Conservation (phyloP, 2,888 invertebrate genomes). For the Podotricha telesiphe region DNA sequence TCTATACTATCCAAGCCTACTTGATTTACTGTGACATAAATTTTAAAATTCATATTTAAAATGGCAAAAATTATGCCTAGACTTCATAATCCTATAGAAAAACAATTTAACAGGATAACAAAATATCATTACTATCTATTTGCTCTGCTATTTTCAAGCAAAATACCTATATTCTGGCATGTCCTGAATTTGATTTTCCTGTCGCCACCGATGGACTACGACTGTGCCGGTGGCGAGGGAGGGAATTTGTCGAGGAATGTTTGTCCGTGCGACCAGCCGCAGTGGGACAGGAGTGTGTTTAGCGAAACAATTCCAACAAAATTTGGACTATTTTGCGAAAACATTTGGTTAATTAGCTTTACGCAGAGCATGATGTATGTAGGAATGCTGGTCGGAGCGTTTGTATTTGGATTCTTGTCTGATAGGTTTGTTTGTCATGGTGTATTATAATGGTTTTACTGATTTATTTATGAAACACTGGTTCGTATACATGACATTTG, state of each 20-base stretch:
- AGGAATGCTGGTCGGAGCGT: constrained; percentile 64
- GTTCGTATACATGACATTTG: no score
- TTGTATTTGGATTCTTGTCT: constrained; percentile 64
- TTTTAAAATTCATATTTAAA: constrained; percentile 1
- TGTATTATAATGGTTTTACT: background rate
- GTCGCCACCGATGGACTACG: constrained; percentile 63
- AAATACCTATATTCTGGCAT: constrained; percentile 67
- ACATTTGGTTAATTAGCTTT: constrained; percentile 61
- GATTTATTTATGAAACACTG: background rate
- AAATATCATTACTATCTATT: constrained; percentile 64
- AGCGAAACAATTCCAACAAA: constrained; percentile 66
- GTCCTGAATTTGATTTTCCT: constrained; percentile 64
- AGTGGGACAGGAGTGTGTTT: constrained; percentile 63
- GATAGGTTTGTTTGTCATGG: constrained; percentile 57
- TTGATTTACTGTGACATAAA: constrained; percentile 29
- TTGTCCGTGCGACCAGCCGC: constrained; percentile 62
- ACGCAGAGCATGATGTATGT: constrained; percentile 62
- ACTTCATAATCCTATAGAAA: constrained; percentile 62
- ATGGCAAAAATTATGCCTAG: constrained; percentile 46
- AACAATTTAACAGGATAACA: constrained; percentile 55
- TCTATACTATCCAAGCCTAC: constrained; percentile 31
- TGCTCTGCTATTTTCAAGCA: constrained; percentile 56
- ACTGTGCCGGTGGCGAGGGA: constrained; percentile 48
- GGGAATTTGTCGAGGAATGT: constrained; percentile 43
- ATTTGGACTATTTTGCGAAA: constrained; percentile 58